Percentiles rank a stretch among this genome's conserved stretches.
Evolutionary conservation across 2,888 invertebrate species (phyloP).

Genomic region (Stomorhina lunata): DNA sequence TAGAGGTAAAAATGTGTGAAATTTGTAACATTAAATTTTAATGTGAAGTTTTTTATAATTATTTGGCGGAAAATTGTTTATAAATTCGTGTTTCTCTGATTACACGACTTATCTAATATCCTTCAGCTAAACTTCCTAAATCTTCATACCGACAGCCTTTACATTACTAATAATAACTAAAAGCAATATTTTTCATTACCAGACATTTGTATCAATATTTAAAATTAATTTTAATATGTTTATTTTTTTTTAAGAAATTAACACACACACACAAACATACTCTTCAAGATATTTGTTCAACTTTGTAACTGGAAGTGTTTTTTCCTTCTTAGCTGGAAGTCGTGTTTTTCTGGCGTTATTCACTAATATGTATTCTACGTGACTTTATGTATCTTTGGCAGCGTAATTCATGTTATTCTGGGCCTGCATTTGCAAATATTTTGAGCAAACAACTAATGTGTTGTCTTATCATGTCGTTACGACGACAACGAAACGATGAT

Average conservation of each 20-base stretch:
- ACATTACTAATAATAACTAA: too few species aligned
- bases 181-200: not conserved
- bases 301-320: not conserved
- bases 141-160: too few species aligned
- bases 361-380: conserved; percentile 65
- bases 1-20: too few species aligned
- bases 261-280: not conserved
- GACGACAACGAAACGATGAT: conserved; percentile 7
- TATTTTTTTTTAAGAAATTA: not conserved
- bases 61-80: too few species aligned
- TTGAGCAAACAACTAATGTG: conserved; percentile 64
- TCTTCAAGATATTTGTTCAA: not conserved
- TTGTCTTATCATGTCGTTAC: conserved; percentile 61
- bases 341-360: conserved; percentile 28
- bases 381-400: conserved; percentile 60
- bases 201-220: conserved; percentile 17
- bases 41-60: too few species aligned
- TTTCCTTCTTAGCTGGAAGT: conserved; percentile 30
- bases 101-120: too few species aligned
- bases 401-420: conserved; percentile 61
- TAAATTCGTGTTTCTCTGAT: too few species aligned
- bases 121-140: too few species aligned
- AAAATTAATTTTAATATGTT: conserved; percentile 27
- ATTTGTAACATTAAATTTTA: too few species aligned
- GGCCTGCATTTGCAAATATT: conserved; percentile 58